Conservation (phyloP, 35 echinoderm and acorn worm genomes). For the Amphiura filiformis region DNA sequence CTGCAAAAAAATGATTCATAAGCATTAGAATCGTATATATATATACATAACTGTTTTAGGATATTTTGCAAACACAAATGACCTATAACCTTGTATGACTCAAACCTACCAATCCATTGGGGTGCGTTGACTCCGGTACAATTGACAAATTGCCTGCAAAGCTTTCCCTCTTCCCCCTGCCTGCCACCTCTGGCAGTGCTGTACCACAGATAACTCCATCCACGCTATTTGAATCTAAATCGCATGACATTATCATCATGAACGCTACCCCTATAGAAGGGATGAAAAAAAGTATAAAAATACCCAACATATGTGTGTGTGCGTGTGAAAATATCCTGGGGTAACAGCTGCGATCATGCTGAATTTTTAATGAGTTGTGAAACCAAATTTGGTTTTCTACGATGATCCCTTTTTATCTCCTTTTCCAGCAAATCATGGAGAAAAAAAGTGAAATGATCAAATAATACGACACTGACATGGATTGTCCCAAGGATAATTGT, state of each 20-base stretch:
- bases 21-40: no score
- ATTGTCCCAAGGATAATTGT: conserved; percentile 4
- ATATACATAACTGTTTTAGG: no score
- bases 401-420: background rate
- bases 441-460: background rate
- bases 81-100: background rate
- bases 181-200: background rate
- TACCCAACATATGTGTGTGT: background rate
- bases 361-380: conserved; percentile 5
- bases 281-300: background rate
- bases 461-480: background rate
- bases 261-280: background rate
- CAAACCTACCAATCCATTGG: background rate
- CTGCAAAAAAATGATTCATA: no score
- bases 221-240: background rate
- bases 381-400: background rate
- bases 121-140: background rate
- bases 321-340: background rate
- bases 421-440: background rate
- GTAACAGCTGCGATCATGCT: background rate
- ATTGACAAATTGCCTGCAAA: background rate
- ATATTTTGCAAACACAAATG: no score
- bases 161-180: background rate
- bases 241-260: background rate
- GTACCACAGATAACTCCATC: background rate